Evolutionary conservation across 2,888 invertebrate genomes (phyloP), one percentile per base, ranked within the genome.

Genomic region (Epirrhoe alternata): DNA sequence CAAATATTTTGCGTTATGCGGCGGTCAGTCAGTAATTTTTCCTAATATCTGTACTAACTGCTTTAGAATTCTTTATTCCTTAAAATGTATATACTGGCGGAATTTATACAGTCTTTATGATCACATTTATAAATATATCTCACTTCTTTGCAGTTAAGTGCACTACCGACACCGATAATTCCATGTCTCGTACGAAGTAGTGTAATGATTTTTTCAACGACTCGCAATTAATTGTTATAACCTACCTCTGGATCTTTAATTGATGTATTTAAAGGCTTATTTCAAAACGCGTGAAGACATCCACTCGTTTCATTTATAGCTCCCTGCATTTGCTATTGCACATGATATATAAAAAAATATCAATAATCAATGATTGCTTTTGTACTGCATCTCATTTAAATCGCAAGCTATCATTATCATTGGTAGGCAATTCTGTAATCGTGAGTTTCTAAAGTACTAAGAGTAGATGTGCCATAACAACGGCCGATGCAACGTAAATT

Each of bases 401-500:
- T 47, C 45, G 14, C 16, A 47, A 53, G 14, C 14, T 35, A 53
- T 30, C 38, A 42, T 10, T 35, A 53, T 30, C 38, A 42, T 10
- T 12, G 12, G 12, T 10, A 12, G 58, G n/a, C 50, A 12, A 12
- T 10, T 12, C 35, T 50, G 8, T 47, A 31, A 10, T 31, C 33
- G 33, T 47, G 10, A 51, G 38, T 52, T 53, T 47, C n/a, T n/a
- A 16, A 31, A 45, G 31, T 42, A 42, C 12, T 42, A 10, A 12
- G 24, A 24, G 51, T 35, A 35, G 31, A 59, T 47, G 57, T 57
- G 52, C 57, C 57, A 57, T 24, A 45, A 30, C 47, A 57, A 53
- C 52, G 16, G 57, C 17, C 49, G 17, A 76, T 72, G 76, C 78
- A 78, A 78, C 79, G 78, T 70, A 81, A 76, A 82, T 75, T 81